Base-by-base conservation (phyloP, 2,113 vertebrate genomes). In the Elephantulus edwardii region DNA sequence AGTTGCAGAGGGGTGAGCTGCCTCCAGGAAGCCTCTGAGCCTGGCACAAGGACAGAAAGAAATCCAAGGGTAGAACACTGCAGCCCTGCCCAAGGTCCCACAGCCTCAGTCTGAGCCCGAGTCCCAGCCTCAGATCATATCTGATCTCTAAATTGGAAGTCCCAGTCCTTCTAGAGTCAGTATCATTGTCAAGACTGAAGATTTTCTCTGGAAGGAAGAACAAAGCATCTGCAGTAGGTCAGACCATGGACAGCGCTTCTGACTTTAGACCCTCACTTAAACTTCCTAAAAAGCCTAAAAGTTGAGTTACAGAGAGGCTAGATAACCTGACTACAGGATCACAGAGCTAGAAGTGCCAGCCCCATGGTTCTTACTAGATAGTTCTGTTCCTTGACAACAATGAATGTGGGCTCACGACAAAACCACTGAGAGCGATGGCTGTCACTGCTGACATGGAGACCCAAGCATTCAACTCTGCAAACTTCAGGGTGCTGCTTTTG, bases 231-330 rank as follows among this genome's bases (percentile, higher is more conserved):
- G 28, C 74, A 38, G 44, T 38, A 0, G 16, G 7, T 44, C 38
- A 81, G 42, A 77, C 4, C 6, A 30, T 40, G 33, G 30, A 7
- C 30, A 33, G 46, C 60, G 42, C 3, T 60, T 17, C 42, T 30
- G 46, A 17, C 1, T 6, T 2, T 11, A 20, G 35, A 46, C 40
- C 70, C 81, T 74, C 30, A 64, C 50, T 64, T 42, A 60, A 38
- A n/a, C 17, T 26, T 86, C 44, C 60, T 74, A 24, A 60, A 52
- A 89, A 89, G 30, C 20, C 56, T 42, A 30, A 30, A 48, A 56
- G 40, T 40, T 6, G 9, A 78, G 35, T 88, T 86, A 91, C 64
- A 95, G 48, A 44, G 38, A 35, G 2, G 30, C 44, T 58, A 46
- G 28, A 9, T 76, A 56, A 78, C 62, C 33, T 38, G 71, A 66